These are phyloP conservation scores for Iguana delicatissima DNA, from an alignment of 2,797 vertebrate species.

Conservation along the genomic window DNA sequence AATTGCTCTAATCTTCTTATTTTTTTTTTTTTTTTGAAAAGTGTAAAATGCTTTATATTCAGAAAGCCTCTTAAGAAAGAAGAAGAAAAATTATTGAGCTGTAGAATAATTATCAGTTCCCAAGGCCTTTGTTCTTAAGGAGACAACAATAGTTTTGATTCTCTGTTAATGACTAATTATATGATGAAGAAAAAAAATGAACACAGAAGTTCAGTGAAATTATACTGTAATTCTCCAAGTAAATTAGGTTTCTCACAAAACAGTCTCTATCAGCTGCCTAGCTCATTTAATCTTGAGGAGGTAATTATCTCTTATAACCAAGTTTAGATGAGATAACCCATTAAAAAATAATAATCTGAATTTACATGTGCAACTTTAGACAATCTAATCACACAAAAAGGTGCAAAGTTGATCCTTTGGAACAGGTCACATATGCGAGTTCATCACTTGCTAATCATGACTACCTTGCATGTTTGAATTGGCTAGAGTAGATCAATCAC, in stretches of 20 bases:
- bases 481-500: not conserved
- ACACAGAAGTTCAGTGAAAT: conserved; percentile 72
- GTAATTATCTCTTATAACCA: conserved; percentile 65
- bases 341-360: conserved; percentile 8
- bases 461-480: not conserved
- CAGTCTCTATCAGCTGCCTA: conserved; percentile 60
- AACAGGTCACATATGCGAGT: not conserved
- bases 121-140: conserved; percentile 70
- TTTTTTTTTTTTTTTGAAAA: not conserved
- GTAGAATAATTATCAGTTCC: conserved; percentile 72
- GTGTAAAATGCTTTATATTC: conserved; percentile 41
- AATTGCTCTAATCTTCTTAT: not conserved
- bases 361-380: not conserved
- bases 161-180: conserved; percentile 73
- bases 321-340: conserved; percentile 49
- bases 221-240: conserved; percentile 72
- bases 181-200: conserved; percentile 71
- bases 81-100: conserved; percentile 50
- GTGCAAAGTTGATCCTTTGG: not conserved
- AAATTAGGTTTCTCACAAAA: conserved; percentile 75
- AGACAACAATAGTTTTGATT: conserved; percentile 75
- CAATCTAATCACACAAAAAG: not conserved
- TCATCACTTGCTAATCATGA: not conserved
- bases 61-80: conserved; percentile 46
- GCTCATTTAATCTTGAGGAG: conserved; percentile 64